Conservation (phyloP, 2,113 vertebrate species). For the Tringa solitaria region DNA sequence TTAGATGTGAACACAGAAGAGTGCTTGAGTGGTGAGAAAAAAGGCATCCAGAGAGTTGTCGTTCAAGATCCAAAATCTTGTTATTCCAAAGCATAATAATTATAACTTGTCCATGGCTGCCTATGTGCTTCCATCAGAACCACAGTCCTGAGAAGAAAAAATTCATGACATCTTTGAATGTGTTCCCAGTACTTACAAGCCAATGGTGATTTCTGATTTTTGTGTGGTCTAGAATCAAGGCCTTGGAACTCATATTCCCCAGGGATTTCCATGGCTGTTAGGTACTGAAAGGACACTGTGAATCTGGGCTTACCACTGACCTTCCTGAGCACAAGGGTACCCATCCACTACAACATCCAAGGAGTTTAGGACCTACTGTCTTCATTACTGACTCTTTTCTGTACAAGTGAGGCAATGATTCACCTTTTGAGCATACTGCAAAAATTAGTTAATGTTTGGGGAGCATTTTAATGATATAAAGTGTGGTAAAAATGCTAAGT, state of each 20-base stretch:
- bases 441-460: slow-evolving; percentile 12
- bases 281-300: neutral
- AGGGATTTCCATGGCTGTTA: neutral
- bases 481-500: slow-evolving; percentile 35
- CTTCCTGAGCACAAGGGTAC: neutral
- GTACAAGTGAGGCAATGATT: neutral
- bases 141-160: rapidly evolving
- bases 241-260: neutral
- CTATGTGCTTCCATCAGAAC: neutral
- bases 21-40: neutral
- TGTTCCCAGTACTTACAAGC: neutral
- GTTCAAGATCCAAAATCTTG: neutral
- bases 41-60: neutral
- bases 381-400: neutral
- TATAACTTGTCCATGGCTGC: neutral
- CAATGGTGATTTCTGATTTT: neutral
- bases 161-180: neutral
- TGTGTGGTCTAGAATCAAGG: neutral
- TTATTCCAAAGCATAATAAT: neutral
- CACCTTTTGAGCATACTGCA: neutral
- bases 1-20: neutral
- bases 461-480: neutral
- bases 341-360: neutral
- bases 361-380: neutral
- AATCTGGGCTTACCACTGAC: neutral